Conservation (phyloP, 2,113 vertebrate genomes). For the Acanthochromis polyacanthus region DNA sequence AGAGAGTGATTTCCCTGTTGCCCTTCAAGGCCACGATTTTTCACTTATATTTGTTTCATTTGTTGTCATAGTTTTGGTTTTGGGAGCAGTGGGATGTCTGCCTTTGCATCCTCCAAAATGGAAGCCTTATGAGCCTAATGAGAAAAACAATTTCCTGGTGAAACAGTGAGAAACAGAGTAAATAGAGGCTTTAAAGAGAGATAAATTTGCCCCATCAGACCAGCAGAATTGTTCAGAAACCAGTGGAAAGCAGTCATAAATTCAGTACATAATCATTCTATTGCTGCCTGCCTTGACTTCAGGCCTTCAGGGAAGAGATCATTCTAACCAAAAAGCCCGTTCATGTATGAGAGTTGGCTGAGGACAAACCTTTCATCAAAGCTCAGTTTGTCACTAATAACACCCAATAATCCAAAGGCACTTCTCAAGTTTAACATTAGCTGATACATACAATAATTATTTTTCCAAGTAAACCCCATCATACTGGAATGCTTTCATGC, state of each 20-base stretch:
- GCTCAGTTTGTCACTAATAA: slow-evolving; percentile 49
- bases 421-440: slow-evolving; percentile 32
- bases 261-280: slow-evolving; percentile 63
- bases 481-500: slow-evolving; percentile 33
- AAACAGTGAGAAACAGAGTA: slow-evolving; percentile 55
- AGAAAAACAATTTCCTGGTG: slow-evolving; percentile 72
- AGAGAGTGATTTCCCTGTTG: slow-evolving; percentile 52
- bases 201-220: slow-evolving; percentile 45
- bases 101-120: slow-evolving; percentile 26
- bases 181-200: slow-evolving; percentile 58
- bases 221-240: slow-evolving; percentile 45
- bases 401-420: slow-evolving; percentile 45
- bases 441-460: slow-evolving; percentile 41
- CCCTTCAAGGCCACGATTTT: slow-evolving; percentile 58
- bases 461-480: slow-evolving; percentile 4
- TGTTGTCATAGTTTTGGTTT: slow-evolving; percentile 51
- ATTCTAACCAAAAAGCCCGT: slow-evolving; percentile 38
- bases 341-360: slow-evolving; percentile 21
- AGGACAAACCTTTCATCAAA: slow-evolving; percentile 33
- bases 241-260: slow-evolving; percentile 59
- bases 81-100: slow-evolving; percentile 38
- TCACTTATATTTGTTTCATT: slow-evolving; percentile 65
- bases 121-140: slow-evolving; percentile 59
- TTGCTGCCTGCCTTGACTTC: slow-evolving; percentile 32
- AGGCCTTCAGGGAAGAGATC: slow-evolving; percentile 63